Evolutionary conservation across 1,140 invertebrate species (phyloP), one percentile per base, ranked within the genome.

Genomic region (Calephelis nemesis): DNA sequence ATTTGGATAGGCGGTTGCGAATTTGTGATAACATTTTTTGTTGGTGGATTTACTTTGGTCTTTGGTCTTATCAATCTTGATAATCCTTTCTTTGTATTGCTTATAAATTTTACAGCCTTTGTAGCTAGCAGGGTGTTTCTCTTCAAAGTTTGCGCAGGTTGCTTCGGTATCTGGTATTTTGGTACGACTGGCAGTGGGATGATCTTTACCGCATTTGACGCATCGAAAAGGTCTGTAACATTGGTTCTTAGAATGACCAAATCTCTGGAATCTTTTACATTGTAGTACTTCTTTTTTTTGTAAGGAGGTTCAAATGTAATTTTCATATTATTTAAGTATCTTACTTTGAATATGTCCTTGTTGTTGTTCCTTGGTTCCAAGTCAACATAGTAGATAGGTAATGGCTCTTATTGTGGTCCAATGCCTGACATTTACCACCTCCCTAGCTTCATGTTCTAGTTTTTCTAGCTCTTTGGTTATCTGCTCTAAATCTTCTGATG

Each of bases 401-500:
- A 15, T 19, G 13, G 68, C 62, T 60, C 73, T 47, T 73, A 79
- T 82, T 63, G 73, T 78, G 62, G 50, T 7, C 7, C 42, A 0
- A 8, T 78, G 74, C 48, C 5, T 3, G 2, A 64, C 48, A 12
- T 64, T 64, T 5, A 42, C 40, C n/a, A 69, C 70, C 39, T 81
- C 73, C 49, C 72, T 67, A 2, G 81, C 73, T 68, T 81, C 67
- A 63, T 82, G 74, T 11, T 76, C 77, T 7, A 68, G 9, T 62
- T 72, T 67, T 62, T 67, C 10, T 4, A 87, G 68, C 47, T 78
- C 78, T 30, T 71, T 62, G 77, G 76, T 81, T 4, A 84, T 82
- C n/a, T 70, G 40, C 62, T 70, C 64, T 15, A 8, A 69, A 47
- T 77, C 62, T 68, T 79, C 81, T 9, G 82, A 74, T 19, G 73